phyloP scores from a whole-genome alignment of 2,113 vertebrate species.

The Colaptes auratus region DNA sequence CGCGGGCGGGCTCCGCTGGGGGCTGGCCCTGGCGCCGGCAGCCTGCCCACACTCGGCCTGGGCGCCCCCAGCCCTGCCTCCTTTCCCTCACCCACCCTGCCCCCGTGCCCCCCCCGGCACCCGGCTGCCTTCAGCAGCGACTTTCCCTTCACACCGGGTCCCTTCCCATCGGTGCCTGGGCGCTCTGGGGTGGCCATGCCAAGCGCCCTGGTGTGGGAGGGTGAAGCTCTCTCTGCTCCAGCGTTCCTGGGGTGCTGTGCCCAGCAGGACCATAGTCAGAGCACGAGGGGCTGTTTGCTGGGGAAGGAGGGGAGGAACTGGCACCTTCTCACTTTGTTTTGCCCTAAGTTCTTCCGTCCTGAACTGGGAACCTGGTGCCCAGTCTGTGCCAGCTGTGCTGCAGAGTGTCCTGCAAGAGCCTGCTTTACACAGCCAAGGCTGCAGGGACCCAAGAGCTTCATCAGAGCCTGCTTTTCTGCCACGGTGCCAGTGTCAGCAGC shows the following conservation, averaged over 20 bases:
- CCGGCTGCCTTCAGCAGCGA: neutral
- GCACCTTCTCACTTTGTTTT: neutral
- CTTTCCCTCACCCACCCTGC: neutral
- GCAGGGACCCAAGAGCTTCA: neutral
- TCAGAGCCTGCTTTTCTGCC: neutral
- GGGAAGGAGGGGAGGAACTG: neutral
- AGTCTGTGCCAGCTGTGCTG: neutral
- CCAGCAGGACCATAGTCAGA: neutral
- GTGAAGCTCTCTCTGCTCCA: neutral
- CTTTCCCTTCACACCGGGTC: neutral
- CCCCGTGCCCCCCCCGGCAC: neutral
- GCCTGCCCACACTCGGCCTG: fast-evolving
- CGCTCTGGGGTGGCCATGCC: neutral
- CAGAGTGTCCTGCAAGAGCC: neutral
- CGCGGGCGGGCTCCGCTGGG: neutral
- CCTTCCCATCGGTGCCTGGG: neutral
- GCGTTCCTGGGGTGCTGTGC: fast-evolving
- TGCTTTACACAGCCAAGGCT: neutral
- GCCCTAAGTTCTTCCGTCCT: neutral
- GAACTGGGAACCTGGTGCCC: neutral
- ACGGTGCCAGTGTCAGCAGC: fast-evolving
- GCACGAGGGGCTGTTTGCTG: fast-evolving
- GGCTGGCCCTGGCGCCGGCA: neutral
- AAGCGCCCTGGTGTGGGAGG: neutral
- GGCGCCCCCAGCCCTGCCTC: neutral